Evolutionary conservation across 2,797 vertebrate genomes (phyloP).

Genomic region (Myotis planiceps): DNA sequence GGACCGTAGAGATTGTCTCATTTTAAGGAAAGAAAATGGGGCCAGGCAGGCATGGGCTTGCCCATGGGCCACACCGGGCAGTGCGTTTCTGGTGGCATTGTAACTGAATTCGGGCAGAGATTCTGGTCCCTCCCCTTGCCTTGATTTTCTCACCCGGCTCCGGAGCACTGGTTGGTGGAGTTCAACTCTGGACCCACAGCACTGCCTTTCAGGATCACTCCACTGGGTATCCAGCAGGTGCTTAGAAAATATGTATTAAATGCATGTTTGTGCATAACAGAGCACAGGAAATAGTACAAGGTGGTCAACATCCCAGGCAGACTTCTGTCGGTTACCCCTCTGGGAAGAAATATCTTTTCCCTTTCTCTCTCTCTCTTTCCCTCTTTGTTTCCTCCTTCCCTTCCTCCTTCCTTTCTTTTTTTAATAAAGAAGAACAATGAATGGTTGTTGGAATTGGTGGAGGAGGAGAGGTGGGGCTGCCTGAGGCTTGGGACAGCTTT

Average conservation of each 20-base stretch:
- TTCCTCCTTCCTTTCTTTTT: neutral
- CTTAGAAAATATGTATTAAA: neutral
- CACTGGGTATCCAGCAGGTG: fast-evolving
- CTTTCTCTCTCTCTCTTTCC: neutral
- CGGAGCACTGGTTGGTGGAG: neutral
- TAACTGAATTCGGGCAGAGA: neutral
- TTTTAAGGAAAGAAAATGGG: neutral
- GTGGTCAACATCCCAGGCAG: neutral
- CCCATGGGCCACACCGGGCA: too few species aligned
- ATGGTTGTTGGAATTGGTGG: neutral
- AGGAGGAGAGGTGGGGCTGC: neutral
- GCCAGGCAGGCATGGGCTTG: neutral
- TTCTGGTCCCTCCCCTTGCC: neutral
- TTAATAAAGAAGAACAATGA: neutral
- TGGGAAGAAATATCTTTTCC: neutral
- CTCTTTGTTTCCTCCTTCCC: too few species aligned
- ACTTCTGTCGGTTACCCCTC: neutral
- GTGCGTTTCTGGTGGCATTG: fast-evolving
- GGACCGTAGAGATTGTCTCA: neutral
- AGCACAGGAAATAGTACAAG: neutral
- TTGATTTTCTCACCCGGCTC: neutral
- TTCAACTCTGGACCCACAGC: neutral
- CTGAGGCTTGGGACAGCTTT: neutral
- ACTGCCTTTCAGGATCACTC: neutral
- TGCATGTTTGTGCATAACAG: neutral